Evolutionary conservation across 2,113 vertebrate species (phyloP), one percentile per base, ranked within the genome.

Genomic region (Microtus montanus): DNA sequence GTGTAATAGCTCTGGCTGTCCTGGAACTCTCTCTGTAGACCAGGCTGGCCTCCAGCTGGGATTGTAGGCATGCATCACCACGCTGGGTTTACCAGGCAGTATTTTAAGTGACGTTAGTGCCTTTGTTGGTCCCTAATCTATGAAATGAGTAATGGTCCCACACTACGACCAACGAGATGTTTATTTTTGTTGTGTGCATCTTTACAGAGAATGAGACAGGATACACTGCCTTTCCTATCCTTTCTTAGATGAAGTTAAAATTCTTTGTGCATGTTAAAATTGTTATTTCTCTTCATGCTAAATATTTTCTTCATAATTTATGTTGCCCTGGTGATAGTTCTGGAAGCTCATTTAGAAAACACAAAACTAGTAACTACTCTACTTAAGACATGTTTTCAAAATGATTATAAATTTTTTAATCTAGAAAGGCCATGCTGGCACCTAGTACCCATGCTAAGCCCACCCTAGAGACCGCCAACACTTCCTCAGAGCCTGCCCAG

Each of bases 191-290:
- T 82, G 30, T 12, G 70, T 85, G 44, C 28, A 73, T 20, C 86
- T 91, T 87, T 66, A 90, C 38, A 90, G 80, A 90, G 38, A 87
- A 94, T 8, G 15, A 92, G 87, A 11, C 12, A 94, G 26, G 26
- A n/a, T 52, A 78, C 11, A 38, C 0, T 61, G 28, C 28, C 89
- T 88, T 93, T 49, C 2, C 49, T 49, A 49, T 79, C 14, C 75
- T 95, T 84, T 88, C 79, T 79, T 87, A 86, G 22, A 79, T 85
- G n/a, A 89, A 80, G 71, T 93, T 85, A 38, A 96, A 94, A 90
- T 54, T 94, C 7, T 58, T 75, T 94, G 61, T 54, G 30, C 26
- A 52, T 92, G 41, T 66, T 89, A 79, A 92, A 96, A 85, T 15
- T 52, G 10, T 24, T 64, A 44, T 80, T 86, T 94, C n/a, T 95